Evolutionary conservation across 1,140 invertebrate species (phyloP).

Genomic region (Diplogasteroides magnus): DNA sequence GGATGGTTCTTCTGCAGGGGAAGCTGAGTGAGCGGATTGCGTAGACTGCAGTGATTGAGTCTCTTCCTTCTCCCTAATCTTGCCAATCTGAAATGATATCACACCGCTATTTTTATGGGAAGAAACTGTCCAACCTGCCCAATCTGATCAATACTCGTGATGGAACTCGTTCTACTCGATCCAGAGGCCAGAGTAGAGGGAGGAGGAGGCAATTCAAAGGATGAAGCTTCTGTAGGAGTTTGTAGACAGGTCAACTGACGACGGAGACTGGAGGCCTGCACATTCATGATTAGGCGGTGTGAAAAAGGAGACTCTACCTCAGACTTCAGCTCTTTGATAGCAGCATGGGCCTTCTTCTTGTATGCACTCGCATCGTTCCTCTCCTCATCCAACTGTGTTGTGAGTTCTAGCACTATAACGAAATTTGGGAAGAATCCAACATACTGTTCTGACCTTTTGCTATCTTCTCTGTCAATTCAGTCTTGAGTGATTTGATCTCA

Average conservation of each 20-base stretch:
- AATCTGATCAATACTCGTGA: conserved; percentile 28
- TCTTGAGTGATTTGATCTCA: conserved; percentile 5
- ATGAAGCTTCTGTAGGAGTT: background rate
- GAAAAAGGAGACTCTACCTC: background rate
- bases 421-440: background rate
- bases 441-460: background rate
- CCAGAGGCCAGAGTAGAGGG: background rate
- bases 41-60: background rate
- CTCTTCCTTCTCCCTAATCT: background rate
- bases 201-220: background rate
- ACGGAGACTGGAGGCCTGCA: background rate
- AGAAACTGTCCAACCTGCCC: background rate
- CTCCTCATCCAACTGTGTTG: background rate
- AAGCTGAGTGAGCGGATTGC: background rate
- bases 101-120: conserved; percentile 10
- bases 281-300: too few species aligned
- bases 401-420: background rate
- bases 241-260: background rate
- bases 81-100: conserved; percentile 6
- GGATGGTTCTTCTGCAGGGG: conserved; percentile 8
- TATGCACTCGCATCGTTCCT: background rate
- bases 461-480: conserved; percentile 9
- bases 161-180: conserved; percentile 19
- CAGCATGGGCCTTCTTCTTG: background rate
- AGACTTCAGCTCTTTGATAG: background rate